Evolutionary conservation across 1,140 invertebrate genomes (phyloP), one percentile per base, ranked within the genome.

Genomic region (Nebria ingens): DNA sequence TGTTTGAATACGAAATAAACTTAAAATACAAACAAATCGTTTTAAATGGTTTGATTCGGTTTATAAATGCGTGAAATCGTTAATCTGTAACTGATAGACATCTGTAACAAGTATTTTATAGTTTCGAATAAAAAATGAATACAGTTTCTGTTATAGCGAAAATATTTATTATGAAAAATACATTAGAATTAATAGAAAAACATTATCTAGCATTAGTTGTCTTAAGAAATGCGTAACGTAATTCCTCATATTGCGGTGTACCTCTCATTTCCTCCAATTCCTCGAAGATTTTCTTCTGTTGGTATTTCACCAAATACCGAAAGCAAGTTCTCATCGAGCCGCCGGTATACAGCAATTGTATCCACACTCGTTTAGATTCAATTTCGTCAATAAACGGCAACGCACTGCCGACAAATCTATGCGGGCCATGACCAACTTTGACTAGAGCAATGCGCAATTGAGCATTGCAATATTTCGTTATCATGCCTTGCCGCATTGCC

Each of bases 251-350:
- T 50, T 76, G 64, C n/a, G 66, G 55, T 1, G 76, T 69, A 23
- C 56, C 79, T 59, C 75, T 79, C 45, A 82, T 66, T 53, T 65
- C 73, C 2, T 64, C 61, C 75, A 77, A 83, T 59, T 72, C 70
- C 25, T 4, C 4, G 25, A 6, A 13, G 4, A 29, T 29, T 62
- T 77, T 78, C 58, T 72, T 68, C 56, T 75, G 75, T 63, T 87
- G 85, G 66, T 84, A 76, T 56, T 75, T 80, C 64, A 82, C 71
- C 49, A 89, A 79, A 65, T 84, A 87, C 59, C 79, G 76, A 65
- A 85, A 87, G 71, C 86, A 87, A 54, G 89, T 82, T 67, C 81
- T 85, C 19, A 90, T 72, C 9, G 86, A 87, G 13, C 85, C 86
- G 45, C 86, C 85, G 1, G 80, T 73, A 64, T 88, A 87, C 15